Base-by-base conservation (phyloP, 2,888 invertebrate genomes). In the Monochamus alternatus region DNA sequence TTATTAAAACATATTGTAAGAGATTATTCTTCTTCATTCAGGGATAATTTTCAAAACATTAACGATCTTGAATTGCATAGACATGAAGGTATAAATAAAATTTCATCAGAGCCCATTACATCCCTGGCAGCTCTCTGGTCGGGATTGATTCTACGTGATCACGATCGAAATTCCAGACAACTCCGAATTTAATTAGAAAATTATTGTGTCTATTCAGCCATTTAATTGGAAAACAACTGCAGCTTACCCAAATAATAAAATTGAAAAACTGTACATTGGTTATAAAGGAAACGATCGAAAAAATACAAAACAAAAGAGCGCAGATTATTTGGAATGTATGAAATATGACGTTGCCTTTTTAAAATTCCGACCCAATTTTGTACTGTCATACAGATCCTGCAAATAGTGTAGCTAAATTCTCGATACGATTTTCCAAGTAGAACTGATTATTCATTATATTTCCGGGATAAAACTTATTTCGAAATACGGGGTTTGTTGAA, bases 201-300 rank as follows among this genome's bases (percentile, higher is more conserved):
- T 82, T 79, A 82, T 82, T 80, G 81, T 78, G 78, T 78, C 79
- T 77, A 81, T 78, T 80, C 79, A 77, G 69, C 77, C 83, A 78
- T 82, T 83, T 82, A 82, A 83, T 83, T 83, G 83, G 80, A 82
- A 82, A 81, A 83, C 83, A 83, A 82, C 82, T 81, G 83, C 75
- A 75, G 78, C 77, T 74, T 68, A 43, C 69, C 60, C 65, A 76
- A 65, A 76, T 68, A 68, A 73, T 69, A 76, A 77, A 77, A 77
- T 65, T 71, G 66, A 51, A 73, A 73, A 66, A 60, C 70, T 64
- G 44, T 58, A 44, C 59, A 71, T 75, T 69, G 58, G 47, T 60
- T 72, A 62, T 72, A 55, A 52, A 43, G 59, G 31, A 12, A 1
- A 51, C 52, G 73, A 14, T 31, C 31, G 59, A 51, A 59, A 66